A percentile compares a stretch with the other conserved stretches of the same genome.
Evolutionary conservation across 1,140 invertebrate species (phyloP).

Genomic region (Meteorus sp.): DNA sequence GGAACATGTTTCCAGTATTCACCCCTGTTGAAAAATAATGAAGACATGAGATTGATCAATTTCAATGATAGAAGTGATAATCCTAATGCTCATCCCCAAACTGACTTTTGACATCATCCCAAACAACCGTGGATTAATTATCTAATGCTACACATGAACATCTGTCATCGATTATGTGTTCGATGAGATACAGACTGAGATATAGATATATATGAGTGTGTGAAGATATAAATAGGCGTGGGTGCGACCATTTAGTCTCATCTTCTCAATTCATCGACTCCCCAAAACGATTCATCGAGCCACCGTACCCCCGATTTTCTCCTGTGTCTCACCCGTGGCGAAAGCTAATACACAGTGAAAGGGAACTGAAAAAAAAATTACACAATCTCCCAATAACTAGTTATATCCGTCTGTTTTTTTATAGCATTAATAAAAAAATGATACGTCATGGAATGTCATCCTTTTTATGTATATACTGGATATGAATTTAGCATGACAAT

Average conservation of each 20-base stretch:
- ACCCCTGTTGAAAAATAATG: no score
- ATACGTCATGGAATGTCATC: background rate
- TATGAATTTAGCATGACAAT: background rate
- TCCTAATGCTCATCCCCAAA: no score
- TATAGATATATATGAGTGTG: slow-evolving; percentile 6
- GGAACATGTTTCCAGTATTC: no score
- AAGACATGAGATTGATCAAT: no score
- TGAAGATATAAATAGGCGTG: slow-evolving; percentile 10
- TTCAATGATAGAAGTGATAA: no score
- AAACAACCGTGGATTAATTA: slow-evolving; percentile 43
- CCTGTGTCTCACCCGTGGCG: slow-evolving; percentile 8
- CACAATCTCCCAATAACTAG: background rate
- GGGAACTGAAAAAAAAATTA: background rate
- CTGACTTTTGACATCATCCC: background rate
- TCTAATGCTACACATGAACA: slow-evolving; percentile 46
- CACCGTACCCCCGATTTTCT: no score
- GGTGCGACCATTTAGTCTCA: slow-evolving; percentile 13
- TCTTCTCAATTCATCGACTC: slow-evolving; percentile 11
- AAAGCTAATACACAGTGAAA: slow-evolving; percentile 18
- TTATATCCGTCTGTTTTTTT: no score
- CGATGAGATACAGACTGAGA: no score
- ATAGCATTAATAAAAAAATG: slow-evolving; percentile 22
- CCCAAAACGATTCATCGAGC: background rate
- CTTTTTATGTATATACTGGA: background rate
- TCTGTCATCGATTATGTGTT: slow-evolving; percentile 47